Base-by-base conservation (phyloP, 1,140 invertebrate species). In the Papilio machaon region DNA sequence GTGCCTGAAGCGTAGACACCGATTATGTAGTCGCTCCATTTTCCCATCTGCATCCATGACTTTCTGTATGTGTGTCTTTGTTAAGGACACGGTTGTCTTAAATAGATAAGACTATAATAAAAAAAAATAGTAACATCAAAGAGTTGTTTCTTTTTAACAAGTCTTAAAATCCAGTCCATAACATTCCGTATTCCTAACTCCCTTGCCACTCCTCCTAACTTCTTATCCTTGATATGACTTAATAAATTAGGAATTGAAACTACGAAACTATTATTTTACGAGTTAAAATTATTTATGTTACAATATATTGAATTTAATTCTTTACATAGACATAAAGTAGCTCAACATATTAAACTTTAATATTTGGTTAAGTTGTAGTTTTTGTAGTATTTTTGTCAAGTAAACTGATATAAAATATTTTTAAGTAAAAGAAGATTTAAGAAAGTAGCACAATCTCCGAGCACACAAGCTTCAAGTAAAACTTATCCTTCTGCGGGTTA, bases 71-170 rank as follows among this genome's bases (percentile, higher is more conserved):
- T 92, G 91, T 91, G 90, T 89, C 89, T 87, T 82, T 82, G 84
- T 86, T 89, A 85, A 87, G 87, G 88, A 91, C 89, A 92, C 90
- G 87, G 64, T 88, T 91, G 91, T 93, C 90, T 90, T 91, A 89
- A 89, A 78, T 70, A 83, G 76, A 89, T 78, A 92, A 91, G 91
- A 93, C 87, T 88, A 87, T 89, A 93, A 91, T 92, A 92, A 93
- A 30, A 30, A 30, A 30, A 94, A 91, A 92, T 93, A 94, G 91
- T 93, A 93, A 93, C 91, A 93, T 93, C 89, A 84, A 92, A 30
- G 80, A 78, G 80, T 84, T 79, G 79, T 89, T 84, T 91, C 81
- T 91, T 89, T 88, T 90, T 78, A 70, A 73, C 38, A 46, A 19
- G 15, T 30, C 43, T 15, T 67, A 38, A 43, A 43, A 43, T 43